Evolutionary conservation across 2,113 vertebrate species (phyloP).

Genomic region (Chaetops frenatus): DNA sequence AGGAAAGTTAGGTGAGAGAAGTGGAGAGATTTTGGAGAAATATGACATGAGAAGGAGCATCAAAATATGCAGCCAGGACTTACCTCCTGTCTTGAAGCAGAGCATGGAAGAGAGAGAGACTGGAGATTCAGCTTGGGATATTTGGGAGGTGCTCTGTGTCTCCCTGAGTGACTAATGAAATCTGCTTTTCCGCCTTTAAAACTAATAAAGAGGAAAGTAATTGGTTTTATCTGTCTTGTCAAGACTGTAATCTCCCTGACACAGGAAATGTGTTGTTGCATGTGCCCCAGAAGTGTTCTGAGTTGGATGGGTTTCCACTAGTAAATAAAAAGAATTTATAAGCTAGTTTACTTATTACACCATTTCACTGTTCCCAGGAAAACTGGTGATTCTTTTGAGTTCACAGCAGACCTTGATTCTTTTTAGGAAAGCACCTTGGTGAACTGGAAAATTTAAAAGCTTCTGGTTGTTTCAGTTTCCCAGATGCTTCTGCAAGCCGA

Average conservation of each 20-base stretch:
- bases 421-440: neutral
- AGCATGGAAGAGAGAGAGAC: neutral
- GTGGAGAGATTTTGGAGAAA: neutral
- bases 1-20: neutral
- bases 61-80: neutral
- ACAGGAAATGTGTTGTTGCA: neutral
- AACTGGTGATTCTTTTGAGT: neutral
- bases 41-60: neutral
- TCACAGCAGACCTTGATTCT: neutral
- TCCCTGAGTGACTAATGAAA: neutral
- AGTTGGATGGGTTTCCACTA: neutral
- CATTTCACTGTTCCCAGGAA: neutral
- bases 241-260: neutral
- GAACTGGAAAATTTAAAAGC: neutral
- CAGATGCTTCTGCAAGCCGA: neutral
- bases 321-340: neutral
- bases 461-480: neutral
- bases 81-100: neutral
- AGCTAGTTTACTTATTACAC: neutral
- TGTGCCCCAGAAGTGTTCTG: fast-evolving
- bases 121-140: neutral
- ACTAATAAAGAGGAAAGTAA: too few species aligned
- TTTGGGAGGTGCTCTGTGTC: neutral
- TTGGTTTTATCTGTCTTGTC: too few species aligned
- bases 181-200: neutral